These are phyloP conservation scores for Ptychoptera contaminata DNA, from an alignment of 2,888 invertebrate genomes.

Conservation along the genomic window DNA sequence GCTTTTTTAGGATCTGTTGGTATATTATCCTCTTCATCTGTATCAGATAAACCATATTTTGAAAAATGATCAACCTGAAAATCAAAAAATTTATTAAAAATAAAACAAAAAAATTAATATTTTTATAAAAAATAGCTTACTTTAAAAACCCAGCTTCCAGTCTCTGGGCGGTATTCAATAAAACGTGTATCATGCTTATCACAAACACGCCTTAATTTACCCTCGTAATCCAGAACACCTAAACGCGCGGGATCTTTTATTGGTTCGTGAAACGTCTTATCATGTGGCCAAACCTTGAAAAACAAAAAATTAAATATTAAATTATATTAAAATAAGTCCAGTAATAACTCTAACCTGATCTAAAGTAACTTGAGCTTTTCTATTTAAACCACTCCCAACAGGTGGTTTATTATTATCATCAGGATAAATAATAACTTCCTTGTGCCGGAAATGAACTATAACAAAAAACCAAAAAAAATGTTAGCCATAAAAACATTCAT, in stretches of 20 bases:
- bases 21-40: constrained; percentile 74
- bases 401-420: constrained; percentile 78
- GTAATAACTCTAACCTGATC: constrained; percentile 73
- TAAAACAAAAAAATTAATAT: constrained; percentile 8
- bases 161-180: constrained; percentile 86
- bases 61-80: constrained; percentile 62
- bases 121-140: constrained; percentile 26
- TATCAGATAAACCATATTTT: constrained; percentile 73
- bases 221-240: constrained; percentile 67
- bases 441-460: constrained; percentile 78
- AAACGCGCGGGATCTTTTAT: constrained; percentile 69
- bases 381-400: constrained; percentile 74
- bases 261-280: constrained; percentile 62
- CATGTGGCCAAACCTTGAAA: constrained; percentile 57
- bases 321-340: too few relatives aligned
- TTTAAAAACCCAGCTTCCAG: constrained; percentile 95
- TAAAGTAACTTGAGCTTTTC: constrained; percentile 78
- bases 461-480: too few relatives aligned
- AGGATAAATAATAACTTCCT: constrained; percentile 91
- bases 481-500: too few relatives aligned
- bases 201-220: constrained; percentile 67
- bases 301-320: neutral
- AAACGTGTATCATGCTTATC: constrained; percentile 80
- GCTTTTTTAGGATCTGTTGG: constrained; percentile 28
- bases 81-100: constrained; percentile 41